Evolutionary conservation across 2,888 invertebrate genomes (phyloP), one percentile per base, ranked within the genome.

Genomic region (Epirrhoe alternata): DNA sequence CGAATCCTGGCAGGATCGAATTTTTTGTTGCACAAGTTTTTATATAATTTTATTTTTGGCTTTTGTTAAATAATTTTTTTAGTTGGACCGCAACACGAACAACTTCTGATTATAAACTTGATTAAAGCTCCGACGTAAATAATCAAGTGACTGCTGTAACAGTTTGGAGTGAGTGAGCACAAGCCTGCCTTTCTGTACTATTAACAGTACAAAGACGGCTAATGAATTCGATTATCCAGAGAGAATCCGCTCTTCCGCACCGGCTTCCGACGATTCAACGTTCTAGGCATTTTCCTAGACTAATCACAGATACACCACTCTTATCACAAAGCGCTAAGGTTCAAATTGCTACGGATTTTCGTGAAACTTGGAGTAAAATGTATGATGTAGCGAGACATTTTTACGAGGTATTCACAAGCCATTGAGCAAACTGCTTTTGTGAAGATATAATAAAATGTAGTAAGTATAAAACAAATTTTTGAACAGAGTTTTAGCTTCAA

Each of bases 1-100:
- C 94, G 94, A 94, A 94, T 94, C 94, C 94, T 94, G 94, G 94
- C 94, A 94, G 90, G 94, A 84, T 86, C 84, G 84, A 63, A 54
- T 42, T 6, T 55, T 64, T 68, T 69, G 72, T 14, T 16, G 66
- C 52, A 17, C 7, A n/a, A n/a, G n/a, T n/a, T n/a, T 31, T 61
- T 64, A 62, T 67, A 62, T 45, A 14, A n/a, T 14, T 55, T 64
- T 52, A 3, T 38, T 38, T 1, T 38, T 6, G 12, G 35, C 35
- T 35, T 12, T 12, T 4, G 12, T 12, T 4, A 12, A 12, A 10
- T 42, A 12, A 0, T 38, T 10, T 54, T 51, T 31, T 47, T 53
- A 1, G 16, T 60, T 24, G 6, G 8, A 50, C 7, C 17, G 16
- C 2, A 49, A 53, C 14, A 53, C 33, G 16, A 52, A 52, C n/a